Conservation (phyloP, 1,140 invertebrate genomes). For the Manduca sexta region DNA sequence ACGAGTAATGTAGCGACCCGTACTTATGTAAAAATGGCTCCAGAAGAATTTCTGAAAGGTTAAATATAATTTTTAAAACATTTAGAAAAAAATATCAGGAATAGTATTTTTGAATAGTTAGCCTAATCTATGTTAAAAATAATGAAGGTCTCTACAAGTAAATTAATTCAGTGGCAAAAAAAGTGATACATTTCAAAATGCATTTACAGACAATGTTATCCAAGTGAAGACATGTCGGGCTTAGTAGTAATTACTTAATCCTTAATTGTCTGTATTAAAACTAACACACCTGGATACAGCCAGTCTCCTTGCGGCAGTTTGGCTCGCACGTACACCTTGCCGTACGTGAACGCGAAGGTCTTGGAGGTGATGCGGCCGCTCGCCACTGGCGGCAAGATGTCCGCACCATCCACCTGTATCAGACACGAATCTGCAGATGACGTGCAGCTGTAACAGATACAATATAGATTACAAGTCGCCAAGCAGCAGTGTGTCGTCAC, state of each 20-base stretch:
- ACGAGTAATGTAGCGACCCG: slow-evolving; percentile 64
- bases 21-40: slow-evolving; percentile 71
- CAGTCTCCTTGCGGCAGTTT: slow-evolving; percentile 82
- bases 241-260: no score
- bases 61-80: neutral
- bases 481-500: no score
- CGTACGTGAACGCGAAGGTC: slow-evolving; percentile 76
- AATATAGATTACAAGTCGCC: neutral
- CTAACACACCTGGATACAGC: slow-evolving; percentile 81
- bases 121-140: no score
- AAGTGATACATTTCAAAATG: no score
- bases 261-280: neutral
- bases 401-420: slow-evolving; percentile 27
- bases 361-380: slow-evolving; percentile 63
- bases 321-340: slow-evolving; percentile 77
- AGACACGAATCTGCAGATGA: slow-evolving; percentile 26
- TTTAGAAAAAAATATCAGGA: no score
- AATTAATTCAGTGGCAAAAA: no score
- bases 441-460: slow-evolving; percentile 38
- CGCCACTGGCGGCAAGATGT: slow-evolving; percentile 45
- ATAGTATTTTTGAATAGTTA: no score
- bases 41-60: slow-evolving; percentile 71
- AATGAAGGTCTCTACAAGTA: no score
- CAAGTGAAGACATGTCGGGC: no score
- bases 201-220: no score